Conservation (phyloP, 92 coral and sea anemone genomes). For the Virgularia gustaviana region DNA sequence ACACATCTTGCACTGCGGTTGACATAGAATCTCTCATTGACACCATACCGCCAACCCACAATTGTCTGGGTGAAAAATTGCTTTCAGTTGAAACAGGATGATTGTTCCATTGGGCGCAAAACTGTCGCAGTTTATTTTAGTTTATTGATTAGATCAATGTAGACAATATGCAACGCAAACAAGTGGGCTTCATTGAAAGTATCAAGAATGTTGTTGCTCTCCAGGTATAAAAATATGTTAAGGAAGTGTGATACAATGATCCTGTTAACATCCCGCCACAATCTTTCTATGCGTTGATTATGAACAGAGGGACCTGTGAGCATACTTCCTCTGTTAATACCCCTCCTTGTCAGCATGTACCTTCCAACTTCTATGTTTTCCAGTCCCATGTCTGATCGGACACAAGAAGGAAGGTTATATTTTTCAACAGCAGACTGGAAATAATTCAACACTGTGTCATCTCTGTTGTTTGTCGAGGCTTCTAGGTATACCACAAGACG, state of each 20-base stretch:
- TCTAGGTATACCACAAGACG: background rate
- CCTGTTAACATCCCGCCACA: conserved; percentile 16
- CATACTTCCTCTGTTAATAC: conserved; percentile 8
- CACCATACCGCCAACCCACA: background rate
- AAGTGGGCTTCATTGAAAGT: conserved; percentile 3
- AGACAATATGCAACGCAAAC: background rate
- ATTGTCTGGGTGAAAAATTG: background rate
- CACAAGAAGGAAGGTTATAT: conserved; percentile 5
- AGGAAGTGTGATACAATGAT: background rate
- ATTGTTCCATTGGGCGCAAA: conserved; percentile 5
- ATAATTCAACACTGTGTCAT: background rate
- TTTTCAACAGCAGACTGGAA: background rate
- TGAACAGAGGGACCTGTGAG: conserved; percentile 8
- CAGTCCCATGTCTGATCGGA: background rate
- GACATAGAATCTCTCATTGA: background rate
- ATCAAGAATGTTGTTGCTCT: background rate
- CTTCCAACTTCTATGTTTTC: conserved; percentile 5
- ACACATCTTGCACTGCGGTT: conserved; percentile 3
- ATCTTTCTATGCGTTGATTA: conserved; percentile 11
- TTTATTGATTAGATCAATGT: background rate
- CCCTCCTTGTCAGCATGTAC: background rate
- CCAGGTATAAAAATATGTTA: conserved; percentile 5
- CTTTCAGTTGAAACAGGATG: conserved; percentile 11
- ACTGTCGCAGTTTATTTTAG: background rate
- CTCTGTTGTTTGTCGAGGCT: background rate